Base-by-base conservation (phyloP, 2,113 vertebrate species). In the Nestor notabilis region DNA sequence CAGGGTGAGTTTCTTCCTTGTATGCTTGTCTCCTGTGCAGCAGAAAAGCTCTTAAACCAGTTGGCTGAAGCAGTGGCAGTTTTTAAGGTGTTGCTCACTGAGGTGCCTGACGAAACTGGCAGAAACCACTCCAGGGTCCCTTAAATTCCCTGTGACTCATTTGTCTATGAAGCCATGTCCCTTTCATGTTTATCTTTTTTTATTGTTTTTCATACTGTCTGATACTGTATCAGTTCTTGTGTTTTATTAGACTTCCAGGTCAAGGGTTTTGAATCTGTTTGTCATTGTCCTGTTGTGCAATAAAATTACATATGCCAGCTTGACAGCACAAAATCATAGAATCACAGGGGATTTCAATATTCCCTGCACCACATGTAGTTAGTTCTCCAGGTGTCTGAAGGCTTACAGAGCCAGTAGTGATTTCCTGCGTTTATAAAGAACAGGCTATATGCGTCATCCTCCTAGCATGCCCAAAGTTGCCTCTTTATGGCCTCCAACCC, bases 181-280 rank as follows among this genome's bases (percentile, higher is more conserved):
- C 8, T 61, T 71, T 56, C 21, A 11, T 90, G 80, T 79, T 95
- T 91, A 89, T 31, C 29, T 87, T 81, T 88, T 88, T 87, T 90
- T 37, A 82, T 56, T 0, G 2, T 43, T 64, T 71, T 75, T 55
- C 64, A 63, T 68, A 75, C 24, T 81, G 60, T 78, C 77, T 89
- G 44, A 78, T 81, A 79, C 13, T 76, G 2, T 84, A 37, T 89
- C 5, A 3, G 31, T 60, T 47, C 35, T 65, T 87, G 19, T 78
- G 33, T 82, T 96, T 92, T 76, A 83, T 94, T 78, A 95, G 82
- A 50, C 68, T 89, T 79, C 77, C n/a, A 87, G 69, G 80, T 89
- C 65, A 95, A 92, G n/a, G 72, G 56, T 71, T 93, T 88, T 63
- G 52, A 93, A 77, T 18, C 60, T 83, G 39, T 61, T 76, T 93